phyloP scores from a whole-genome alignment of 2,888 invertebrate genomes.

The Tillus elongatus region DNA sequence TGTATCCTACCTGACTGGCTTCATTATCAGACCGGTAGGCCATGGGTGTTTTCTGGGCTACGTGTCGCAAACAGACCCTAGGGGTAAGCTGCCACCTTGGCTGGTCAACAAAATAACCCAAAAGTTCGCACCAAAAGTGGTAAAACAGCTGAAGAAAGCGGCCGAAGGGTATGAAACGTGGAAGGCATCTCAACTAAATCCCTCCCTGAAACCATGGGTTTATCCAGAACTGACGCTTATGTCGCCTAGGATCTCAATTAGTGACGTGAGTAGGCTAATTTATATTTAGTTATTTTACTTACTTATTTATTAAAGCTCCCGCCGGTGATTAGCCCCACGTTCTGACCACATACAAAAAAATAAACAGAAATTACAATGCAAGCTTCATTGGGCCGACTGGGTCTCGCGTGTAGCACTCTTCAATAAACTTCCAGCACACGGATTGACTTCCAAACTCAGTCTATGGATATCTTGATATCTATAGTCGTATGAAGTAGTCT shows the following conservation, averaged over 20 bases:
- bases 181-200: slow-evolving; percentile 66
- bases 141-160: slow-evolving; percentile 73
- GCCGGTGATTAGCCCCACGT: no score
- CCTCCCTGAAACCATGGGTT: slow-evolving; percentile 78
- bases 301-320: no score
- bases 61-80: slow-evolving; percentile 82
- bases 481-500: no score
- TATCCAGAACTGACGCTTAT: slow-evolving; percentile 71
- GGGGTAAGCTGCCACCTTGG: slow-evolving; percentile 81
- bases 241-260: slow-evolving; percentile 58
- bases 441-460: no score
- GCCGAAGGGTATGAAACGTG: slow-evolving; percentile 71
- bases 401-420: no score
- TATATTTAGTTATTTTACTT: no score
- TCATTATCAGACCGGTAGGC: slow-evolving; percentile 54
- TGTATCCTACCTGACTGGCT: slow-evolving; percentile 54
- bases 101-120: slow-evolving; percentile 80
- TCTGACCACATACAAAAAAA: no score
- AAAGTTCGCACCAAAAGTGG: slow-evolving; percentile 77
- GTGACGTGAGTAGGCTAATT: slow-evolving; percentile 61
- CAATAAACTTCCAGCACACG: no score
- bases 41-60: slow-evolving; percentile 74
- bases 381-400: no score
- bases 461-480: no score
- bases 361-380: no score